Base-by-base conservation (phyloP, 2,888 invertebrate genomes). In the Heliconius ismenius region DNA sequence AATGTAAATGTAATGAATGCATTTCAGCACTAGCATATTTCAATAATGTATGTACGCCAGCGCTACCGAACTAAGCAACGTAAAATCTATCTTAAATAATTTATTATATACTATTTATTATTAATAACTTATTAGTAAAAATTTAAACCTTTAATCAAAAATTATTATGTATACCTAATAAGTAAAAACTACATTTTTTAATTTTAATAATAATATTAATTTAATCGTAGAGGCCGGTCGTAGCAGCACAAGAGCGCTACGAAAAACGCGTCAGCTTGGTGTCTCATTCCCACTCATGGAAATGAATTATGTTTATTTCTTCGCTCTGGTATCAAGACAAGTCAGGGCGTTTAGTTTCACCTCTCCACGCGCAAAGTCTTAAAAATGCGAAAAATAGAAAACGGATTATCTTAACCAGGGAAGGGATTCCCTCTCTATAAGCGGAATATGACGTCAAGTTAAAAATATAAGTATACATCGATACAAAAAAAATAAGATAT, bases 1-100 rank as follows among this genome's bases (percentile, higher is more conserved):
- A 58, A 58, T 70, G 54, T n/a, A 58, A 58, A 70, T 70, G 54
- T 28, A 70, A 26, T 32, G 70, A 70, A 32, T 32, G 58, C 32
- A 70, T 28, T 69, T 69, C 70, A 58, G n/a, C 32, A 10, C 70
- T 54, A 70, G 32, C 32, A 58, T 32, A 58, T 70, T 70, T 58
- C 58, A 70, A 70, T 70, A 32, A 58, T 58, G 70, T 36, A 70
- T 58, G 49, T 18, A 18, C 49, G 39, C 24, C 24, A 24, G 24
- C 24, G 24, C 11, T 39, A 67, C 39, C 15, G 7, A 24, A 43
- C 24, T 67, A 24, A 36, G 11, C n/a, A 65, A 36, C n/a, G 13
- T 36, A 36, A 36, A 39, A 39, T 65, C 2, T n/a, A n/a, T 24
- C 1, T 24, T 13, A 7, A 39, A 39, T 65, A 39, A 7, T n/a